Evolutionary conservation across 2,113 vertebrate genomes (phyloP), one percentile per base, ranked within the genome.

Genomic region (Nettapus auritus): DNA sequence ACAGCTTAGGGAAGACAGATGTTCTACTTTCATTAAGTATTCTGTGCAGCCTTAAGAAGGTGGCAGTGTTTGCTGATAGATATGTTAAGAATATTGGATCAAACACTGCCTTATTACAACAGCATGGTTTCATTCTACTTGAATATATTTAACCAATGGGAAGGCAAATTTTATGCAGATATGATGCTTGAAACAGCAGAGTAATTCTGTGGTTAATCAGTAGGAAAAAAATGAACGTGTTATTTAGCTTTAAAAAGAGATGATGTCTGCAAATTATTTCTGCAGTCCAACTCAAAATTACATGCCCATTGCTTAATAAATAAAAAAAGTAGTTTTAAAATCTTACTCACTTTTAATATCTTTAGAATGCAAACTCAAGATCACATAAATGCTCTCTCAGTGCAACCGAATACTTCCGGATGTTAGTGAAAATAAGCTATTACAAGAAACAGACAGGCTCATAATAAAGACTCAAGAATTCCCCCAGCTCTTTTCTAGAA

Each of bases 41-140:
- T 95, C 88, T 48, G 11, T 70, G 56, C 62, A 90, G 48, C 56
- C 31, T 82, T 93, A 63, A 91, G 82, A 91, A 93, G 66, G 52
- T 70, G 71, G 46, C 68, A 88, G 52, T 95, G 46, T 94, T 96
- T 94, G 56, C 88, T 91, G 82, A 91, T 89, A 93, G 74, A 55
- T 86, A 74, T 11, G 33, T 84, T 93, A 86, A 78, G 86, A 71
- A 86, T 92, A 94, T 86, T 82, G 68, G 66, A 86, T 93, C 88
- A 88, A 96, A 94, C 66, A 93, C 56, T 86, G 46, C 76, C 57
- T 73, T 90, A 88, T 88, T 96, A 57, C 23, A 42, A 40, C 21
- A 1, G 29, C 75, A 76, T 59, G 59, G 7, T 91, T 90, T 83
- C 68, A 34, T 95, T 93, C 71, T 56, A 10, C 52, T 15, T 68